Base-by-base conservation (phyloP, 2,888 invertebrate species). In the Sarcophaga variegata region DNA sequence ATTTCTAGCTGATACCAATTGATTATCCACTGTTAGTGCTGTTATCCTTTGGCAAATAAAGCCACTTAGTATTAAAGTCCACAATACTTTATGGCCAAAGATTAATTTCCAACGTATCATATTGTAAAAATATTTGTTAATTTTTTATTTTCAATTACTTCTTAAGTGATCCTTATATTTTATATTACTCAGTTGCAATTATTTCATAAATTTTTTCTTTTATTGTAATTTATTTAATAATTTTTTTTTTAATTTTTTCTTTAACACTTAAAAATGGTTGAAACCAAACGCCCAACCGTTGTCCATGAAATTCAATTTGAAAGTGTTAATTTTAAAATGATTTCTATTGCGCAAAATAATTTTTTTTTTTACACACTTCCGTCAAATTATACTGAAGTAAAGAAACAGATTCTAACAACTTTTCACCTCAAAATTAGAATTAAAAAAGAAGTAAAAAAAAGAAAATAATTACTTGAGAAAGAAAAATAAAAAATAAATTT, bases 1-100 rank as follows among this genome's bases (percentile, higher is more conserved):
- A 92, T 93, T 93, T 90, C 93, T 90, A 25, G 92, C 92, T 59
- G 93, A 92, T 70, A 93, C 93, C 87, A 93, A 89, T 89, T 93
- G 92, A 89, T 93, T 93, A 89, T 93, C 93, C 89, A 93, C 93
- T 20, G 91, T 93, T 81, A 93, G 87, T 4, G 90, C 88, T 37
- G 1, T 60, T 45, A 60, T 86, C 49, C 66, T 71, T 78, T 59
- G 71, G 17, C 71, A 63, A 22, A 79, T 76, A 71, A 20, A 63
- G 47, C 63, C 74, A 22, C 71, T 69, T 27, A 70, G 54, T 69
- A 81, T 83, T 75, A 83, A 69, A 69, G 79, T 82, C 84, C 84
- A 84, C 71, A 79, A 17, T 59, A 67, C n/a, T 20, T 78, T 49
- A 49, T 75, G 84, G 67, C 11, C 83, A 27, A 62, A 83, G n/a